A percentile compares a stretch with the other conserved stretches of the same genome.
These are phyloP conservation scores for Dione vanillae DNA, from an alignment of 2,888 invertebrate genomes.

Conservation along the genomic window DNA sequence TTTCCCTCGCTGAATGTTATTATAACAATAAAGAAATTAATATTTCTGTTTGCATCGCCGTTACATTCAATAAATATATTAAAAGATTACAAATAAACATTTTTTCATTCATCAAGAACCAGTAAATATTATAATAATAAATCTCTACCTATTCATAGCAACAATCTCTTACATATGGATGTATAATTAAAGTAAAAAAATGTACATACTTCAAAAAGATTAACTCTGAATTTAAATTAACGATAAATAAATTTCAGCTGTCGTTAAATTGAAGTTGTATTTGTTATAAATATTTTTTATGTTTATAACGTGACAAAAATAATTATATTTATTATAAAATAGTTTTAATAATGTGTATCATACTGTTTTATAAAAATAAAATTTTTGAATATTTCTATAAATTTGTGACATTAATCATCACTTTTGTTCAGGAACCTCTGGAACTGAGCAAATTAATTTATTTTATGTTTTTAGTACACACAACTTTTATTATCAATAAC, in stretches of 20 bases:
- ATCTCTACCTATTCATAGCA: slow-evolving; percentile 23
- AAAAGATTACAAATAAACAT: slow-evolving; percentile 12
- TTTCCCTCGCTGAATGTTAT: not conserved
- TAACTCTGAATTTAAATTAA: not conserved
- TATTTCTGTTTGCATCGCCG: not conserved
- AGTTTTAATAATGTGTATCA: slow-evolving; percentile 9
- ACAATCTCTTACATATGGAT: not conserved
- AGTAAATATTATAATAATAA: not conserved
- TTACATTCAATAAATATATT: not conserved
- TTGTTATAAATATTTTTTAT: too few species aligned
- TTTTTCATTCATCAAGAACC: not conserved
- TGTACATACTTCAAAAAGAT: slow-evolving; percentile 4
- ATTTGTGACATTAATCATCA: slow-evolving; percentile 5
- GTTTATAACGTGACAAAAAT: slow-evolving; percentile 7
- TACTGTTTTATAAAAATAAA: slow-evolving; percentile 14
- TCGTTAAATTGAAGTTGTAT: not conserved
- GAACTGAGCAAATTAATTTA: slow-evolving; percentile 14
- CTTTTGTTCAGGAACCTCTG: slow-evolving; percentile 22
- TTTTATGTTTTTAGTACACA: not conserved
- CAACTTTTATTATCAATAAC: not conserved
- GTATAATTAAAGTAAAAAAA: slow-evolving; percentile 5
- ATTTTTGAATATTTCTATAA: slow-evolving; percentile 8
- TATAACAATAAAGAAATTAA: not conserved
- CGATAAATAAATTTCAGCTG: not conserved
- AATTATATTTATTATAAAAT: slow-evolving; percentile 15